Conservation (phyloP, 2,888 invertebrate species). For the Venusia cambrica region DNA sequence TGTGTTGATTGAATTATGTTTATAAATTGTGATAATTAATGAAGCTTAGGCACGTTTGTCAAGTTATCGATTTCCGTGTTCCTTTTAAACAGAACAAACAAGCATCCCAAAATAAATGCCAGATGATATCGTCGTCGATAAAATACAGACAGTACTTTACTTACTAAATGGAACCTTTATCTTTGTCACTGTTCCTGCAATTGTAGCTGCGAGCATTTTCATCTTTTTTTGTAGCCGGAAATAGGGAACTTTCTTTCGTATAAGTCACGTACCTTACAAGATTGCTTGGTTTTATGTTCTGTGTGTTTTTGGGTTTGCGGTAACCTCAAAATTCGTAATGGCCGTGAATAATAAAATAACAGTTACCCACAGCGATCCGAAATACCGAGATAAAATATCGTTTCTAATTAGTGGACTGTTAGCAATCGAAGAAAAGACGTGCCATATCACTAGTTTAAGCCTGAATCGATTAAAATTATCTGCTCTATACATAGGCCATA, state of each 20-base stretch:
- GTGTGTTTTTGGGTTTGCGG: slow-evolving; percentile 4
- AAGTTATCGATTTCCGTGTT: no score
- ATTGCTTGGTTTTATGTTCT: neutral
- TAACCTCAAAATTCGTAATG: slow-evolving; percentile 7
- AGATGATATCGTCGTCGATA: slow-evolving; percentile 22
- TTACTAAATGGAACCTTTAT: slow-evolving; percentile 21
- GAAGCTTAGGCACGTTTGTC: no score
- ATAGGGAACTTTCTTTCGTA: slow-evolving; percentile 3
- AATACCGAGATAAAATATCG: slow-evolving; percentile 8
- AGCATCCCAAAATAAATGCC: slow-evolving; percentile 21
- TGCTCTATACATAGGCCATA: no score
- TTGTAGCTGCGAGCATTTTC: no score
- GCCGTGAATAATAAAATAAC: slow-evolving; percentile 15
- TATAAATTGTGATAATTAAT: no score
- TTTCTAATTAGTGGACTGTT: slow-evolving; percentile 6
- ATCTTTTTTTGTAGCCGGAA: no score
- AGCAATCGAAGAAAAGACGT: slow-evolving; percentile 14
- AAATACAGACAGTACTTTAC: slow-evolving; percentile 25
- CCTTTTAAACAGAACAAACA: no score
- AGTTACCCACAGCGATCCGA: slow-evolving; percentile 2
- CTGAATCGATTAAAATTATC: no score
- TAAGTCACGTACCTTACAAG: slow-evolving; percentile 6
- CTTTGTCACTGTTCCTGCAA: slow-evolving; percentile 21
- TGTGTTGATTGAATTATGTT: no score
- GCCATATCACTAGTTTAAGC: slow-evolving; percentile 10